phyloP scores from a whole-genome alignment of 1,140 invertebrate species.

The Zaprionus davidi region DNA sequence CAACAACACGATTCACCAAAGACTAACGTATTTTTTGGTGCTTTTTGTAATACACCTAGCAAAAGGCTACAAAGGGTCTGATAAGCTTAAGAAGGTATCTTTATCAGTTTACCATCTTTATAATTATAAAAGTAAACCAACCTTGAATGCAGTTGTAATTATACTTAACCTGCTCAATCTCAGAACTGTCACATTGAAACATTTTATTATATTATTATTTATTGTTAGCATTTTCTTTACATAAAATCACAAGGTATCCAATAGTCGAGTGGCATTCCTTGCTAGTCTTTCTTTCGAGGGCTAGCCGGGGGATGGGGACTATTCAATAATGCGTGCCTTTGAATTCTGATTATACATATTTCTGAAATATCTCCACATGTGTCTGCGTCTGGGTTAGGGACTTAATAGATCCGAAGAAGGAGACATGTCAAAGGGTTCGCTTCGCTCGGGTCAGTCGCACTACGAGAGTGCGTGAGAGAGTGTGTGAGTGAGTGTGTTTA shows the following conservation, averaged over 20 bases:
- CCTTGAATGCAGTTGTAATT: no score
- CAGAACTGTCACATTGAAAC: no score
- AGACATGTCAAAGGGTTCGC: constrained; percentile 75
- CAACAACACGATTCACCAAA: constrained; percentile 36
- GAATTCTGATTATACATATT: constrained; percentile 75
- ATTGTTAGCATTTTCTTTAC: no score
- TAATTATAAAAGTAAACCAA: no score
- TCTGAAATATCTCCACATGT: constrained; percentile 32
- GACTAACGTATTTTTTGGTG: constrained; percentile 25
- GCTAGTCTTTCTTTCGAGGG: constrained; percentile 16
- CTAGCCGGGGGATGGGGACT: constrained; percentile 16
- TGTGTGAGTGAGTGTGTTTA: constrained; percentile 18
- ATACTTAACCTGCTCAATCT: background rate
- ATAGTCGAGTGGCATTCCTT: constrained; percentile 2
- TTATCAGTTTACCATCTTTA: no score
- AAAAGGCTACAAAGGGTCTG: background rate
- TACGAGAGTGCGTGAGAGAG: constrained; percentile 9
- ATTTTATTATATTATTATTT: no score
- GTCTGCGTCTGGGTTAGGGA: constrained; percentile 31
- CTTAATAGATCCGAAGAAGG: constrained; percentile 40
- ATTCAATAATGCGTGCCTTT: constrained; percentile 80
- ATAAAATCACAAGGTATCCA: background rate
- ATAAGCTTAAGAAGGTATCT: background rate
- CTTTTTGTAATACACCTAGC: constrained; percentile 7
- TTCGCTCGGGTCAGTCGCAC: constrained; percentile 29